Conservation (phyloP, 2,888 invertebrate genomes). For the Syritta pipiens region DNA sequence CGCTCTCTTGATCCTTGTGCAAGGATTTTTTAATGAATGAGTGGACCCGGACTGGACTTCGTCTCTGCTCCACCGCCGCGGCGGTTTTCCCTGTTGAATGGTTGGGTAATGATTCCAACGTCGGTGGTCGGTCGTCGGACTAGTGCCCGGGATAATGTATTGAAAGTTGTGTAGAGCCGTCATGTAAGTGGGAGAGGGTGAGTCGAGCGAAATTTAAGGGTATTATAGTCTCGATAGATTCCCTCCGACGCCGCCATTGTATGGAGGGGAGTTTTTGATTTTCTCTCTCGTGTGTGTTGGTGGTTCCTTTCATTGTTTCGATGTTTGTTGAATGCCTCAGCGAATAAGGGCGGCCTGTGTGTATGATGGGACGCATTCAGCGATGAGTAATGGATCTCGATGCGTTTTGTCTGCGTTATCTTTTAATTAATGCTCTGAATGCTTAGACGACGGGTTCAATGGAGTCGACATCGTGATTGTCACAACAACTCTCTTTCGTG, state of each 20-base stretch:
- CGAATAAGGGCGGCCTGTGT: too few relatives aligned
- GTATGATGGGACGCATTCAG: too few relatives aligned
- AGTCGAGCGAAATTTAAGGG: slow-evolving; percentile 29
- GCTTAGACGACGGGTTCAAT: too few relatives aligned
- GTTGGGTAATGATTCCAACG: slow-evolving; percentile 60
- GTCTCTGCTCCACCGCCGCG: slow-evolving; percentile 1
- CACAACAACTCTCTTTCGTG: too few relatives aligned
- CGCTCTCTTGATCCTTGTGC: slow-evolving; percentile 14
- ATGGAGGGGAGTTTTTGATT: not conserved
- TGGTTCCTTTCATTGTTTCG: slow-evolving; percentile 3
- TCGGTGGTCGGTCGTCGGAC: slow-evolving; percentile 39
- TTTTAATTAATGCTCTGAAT: too few relatives aligned
- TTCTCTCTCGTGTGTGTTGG: slow-evolving; percentile 15
- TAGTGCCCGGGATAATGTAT: slow-evolving; percentile 49
- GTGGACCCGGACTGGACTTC: not conserved
- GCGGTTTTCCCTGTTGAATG: slow-evolving; percentile 48
- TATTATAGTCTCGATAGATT: slow-evolving; percentile 48
- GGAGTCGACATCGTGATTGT: too few relatives aligned
- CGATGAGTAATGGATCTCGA: too few relatives aligned
- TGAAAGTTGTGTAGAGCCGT: slow-evolving; percentile 39
- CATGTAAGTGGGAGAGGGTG: slow-evolving; percentile 1
- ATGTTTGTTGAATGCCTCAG: slow-evolving; percentile 39
- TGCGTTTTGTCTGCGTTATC: too few relatives aligned
- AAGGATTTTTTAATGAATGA: slow-evolving; percentile 63
- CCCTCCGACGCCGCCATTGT: slow-evolving; percentile 34